Evolutionary conservation across 2,888 invertebrate genomes (phyloP).

Genomic region (Phyllotreta striolata): DNA sequence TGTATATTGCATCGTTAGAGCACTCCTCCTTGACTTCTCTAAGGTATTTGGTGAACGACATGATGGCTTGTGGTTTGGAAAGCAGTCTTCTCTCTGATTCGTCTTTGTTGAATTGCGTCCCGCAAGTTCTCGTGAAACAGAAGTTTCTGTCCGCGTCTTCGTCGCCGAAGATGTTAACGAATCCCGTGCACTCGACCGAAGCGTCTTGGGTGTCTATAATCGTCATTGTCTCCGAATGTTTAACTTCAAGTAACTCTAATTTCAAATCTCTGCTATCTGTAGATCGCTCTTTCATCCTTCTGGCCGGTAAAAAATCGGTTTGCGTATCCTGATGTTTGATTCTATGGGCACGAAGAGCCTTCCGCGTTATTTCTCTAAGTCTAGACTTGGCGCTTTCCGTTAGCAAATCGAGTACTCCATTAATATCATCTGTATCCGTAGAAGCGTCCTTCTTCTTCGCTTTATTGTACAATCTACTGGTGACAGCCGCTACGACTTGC

Average conservation of each 20-base stretch:
- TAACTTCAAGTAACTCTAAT: constrained; percentile 58
- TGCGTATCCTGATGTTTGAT: constrained; percentile 68
- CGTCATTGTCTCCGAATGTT: constrained; percentile 58
- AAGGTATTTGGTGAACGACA: constrained; percentile 60
- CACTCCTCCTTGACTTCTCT: constrained; percentile 45
- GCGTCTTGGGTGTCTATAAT: constrained; percentile 61
- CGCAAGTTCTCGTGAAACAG: constrained; percentile 58
- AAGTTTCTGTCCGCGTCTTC: constrained; percentile 51
- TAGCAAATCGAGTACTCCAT: constrained; percentile 59
- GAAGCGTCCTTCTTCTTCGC: constrained; percentile 64
- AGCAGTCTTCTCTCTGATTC: constrained; percentile 45
- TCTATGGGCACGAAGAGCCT: constrained; percentile 64
- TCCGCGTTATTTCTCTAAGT: constrained; percentile 68
- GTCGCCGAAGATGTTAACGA: constrained; percentile 52
- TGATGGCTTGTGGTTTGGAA: constrained; percentile 26
- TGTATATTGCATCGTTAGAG: constrained; percentile 56
- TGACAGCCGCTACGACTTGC: constrained; percentile 76
- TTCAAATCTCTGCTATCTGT: constrained; percentile 67
- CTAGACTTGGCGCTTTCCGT: constrained; percentile 68
- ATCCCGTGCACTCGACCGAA: constrained; percentile 62
- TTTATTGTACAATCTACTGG: constrained; percentile 72
- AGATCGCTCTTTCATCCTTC: constrained; percentile 67
- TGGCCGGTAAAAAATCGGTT: constrained; percentile 62
- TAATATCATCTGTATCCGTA: constrained; percentile 55
- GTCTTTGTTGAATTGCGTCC: constrained; percentile 51